These are phyloP conservation scores for Onychomys torridus DNA, from an alignment of 2,797 vertebrate species.

Conservation along the genomic window DNA sequence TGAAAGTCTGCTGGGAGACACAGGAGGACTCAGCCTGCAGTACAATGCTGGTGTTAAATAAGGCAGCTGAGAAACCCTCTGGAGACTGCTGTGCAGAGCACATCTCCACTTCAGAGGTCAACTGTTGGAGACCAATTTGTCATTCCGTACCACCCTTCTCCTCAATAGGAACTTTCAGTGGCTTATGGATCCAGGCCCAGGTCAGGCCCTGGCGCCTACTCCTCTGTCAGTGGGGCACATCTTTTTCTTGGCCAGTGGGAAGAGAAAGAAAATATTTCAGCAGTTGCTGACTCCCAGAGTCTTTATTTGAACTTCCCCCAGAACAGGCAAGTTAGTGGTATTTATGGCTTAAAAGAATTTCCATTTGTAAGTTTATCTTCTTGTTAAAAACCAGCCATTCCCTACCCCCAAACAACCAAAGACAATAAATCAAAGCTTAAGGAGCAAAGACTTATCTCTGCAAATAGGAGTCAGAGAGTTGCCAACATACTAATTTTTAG, in stretches of 20 bases:
- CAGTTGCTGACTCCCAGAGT: constrained; percentile 80
- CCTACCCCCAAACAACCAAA: constrained; percentile 76
- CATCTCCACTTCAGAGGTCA: constrained; percentile 81
- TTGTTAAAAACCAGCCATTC: constrained; percentile 84
- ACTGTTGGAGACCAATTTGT: constrained; percentile 81
- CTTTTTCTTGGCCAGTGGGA: constrained; percentile 78
- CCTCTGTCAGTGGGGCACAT: constrained; percentile 53
- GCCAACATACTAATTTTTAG: constrained; percentile 74
- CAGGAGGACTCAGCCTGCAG: constrained; percentile 16
- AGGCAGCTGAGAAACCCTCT: constrained; percentile 84
- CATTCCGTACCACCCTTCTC: constrained; percentile 69
- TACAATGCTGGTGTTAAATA: constrained; percentile 80
- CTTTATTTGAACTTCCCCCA: constrained; percentile 85
- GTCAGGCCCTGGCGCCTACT: constrained; percentile 72
- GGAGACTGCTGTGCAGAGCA: constrained; percentile 80
- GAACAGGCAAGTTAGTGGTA: constrained; percentile 82
- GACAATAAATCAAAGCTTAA: constrained; percentile 80
- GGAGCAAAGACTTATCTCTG: constrained; percentile 75
- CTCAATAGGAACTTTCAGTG: constrained; percentile 57
- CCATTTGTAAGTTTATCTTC: constrained; percentile 82
- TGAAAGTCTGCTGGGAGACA: constrained; percentile 60
- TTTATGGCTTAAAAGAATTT: constrained; percentile 89
- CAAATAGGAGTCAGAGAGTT: constrained; percentile 53
- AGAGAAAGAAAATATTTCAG: constrained; percentile 84
- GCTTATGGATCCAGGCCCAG: constrained; percentile 71